Base-by-base conservation (phyloP, 2,113 vertebrate genomes). In the Poicephalus meyeri region DNA sequence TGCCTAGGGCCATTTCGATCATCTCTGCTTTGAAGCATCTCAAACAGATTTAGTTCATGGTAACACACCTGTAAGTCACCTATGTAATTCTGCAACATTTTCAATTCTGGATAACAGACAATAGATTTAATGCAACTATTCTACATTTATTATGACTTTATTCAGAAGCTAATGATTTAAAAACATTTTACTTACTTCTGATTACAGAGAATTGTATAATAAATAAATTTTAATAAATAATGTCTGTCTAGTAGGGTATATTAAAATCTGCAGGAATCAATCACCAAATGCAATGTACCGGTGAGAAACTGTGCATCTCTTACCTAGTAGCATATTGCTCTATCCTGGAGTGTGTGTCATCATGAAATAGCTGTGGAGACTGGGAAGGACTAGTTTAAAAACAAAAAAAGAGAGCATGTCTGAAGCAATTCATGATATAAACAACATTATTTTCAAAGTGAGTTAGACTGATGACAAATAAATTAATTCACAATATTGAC, bases 281-380 rank as follows among this genome's bases (percentile, higher is more conserved):
- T 63, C 33, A 68, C 35, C 82, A 91, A 82, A 88, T 28, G 13
- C 11, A 49, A 42, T 21, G 15, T 60, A 58, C 37, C 17, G 12
- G 6, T 41, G 13, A 24, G 35, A 91, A 80, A 50, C 15, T 25
- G 7, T 17, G 6, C 13, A 29, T 39, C 37, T 91, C 97, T 93
- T 98, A 99, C 99, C 99, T 99, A 90, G 98, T 99, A 96, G 99
- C 99, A 50, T 99, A 99, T 70, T 99, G 99, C 92, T 99, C 99
- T 98, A 99, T 99, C 97, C 99, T 98, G 93, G 99, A 99, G 98
- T 99, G 99, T 80, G 99, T 99, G 96, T 99, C 99, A 79, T 99
- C 99, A 78, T 99, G 99, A 97, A 99, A 99, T 84, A 99, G 98
- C 95, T 99, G 99, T 58, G 99, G 99, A 95, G 99, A 99, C 92